phyloP scores from a whole-genome alignment of 2,888 invertebrate species.

The Catocala fraxini region DNA sequence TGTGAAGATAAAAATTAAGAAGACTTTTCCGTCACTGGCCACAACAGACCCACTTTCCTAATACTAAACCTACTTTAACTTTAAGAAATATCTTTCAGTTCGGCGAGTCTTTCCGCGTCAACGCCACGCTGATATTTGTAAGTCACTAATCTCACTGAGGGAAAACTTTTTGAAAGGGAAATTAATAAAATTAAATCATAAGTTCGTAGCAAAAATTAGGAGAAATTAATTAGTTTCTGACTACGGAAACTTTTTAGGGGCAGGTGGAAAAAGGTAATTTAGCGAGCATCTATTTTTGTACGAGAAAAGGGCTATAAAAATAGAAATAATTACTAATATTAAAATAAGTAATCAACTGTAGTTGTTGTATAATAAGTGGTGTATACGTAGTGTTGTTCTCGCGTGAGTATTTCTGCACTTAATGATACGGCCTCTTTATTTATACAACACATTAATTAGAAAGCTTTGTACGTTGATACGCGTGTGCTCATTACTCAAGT shows the following conservation, averaged over 20 bases:
- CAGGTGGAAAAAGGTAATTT: not conserved
- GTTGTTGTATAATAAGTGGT: too few relatives aligned
- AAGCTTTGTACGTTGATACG: slow-evolving; percentile 8
- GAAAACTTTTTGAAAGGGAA: slow-evolving; percentile 7
- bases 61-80: too few relatives aligned
- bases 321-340: too few relatives aligned
- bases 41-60: too few relatives aligned
- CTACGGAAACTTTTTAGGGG: not conserved
- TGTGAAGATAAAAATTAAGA: too few relatives aligned
- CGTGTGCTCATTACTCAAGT: slow-evolving; percentile 4
- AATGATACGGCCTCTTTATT: slow-evolving; percentile 5
- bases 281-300: not conserved
- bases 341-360: too few relatives aligned
- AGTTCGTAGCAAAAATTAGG: slow-evolving; percentile 20
- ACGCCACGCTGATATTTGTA: slow-evolving; percentile 17
- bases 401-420: too few relatives aligned
- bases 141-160: slow-evolving; percentile 19
- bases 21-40: too few relatives aligned
- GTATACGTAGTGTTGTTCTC: too few relatives aligned
- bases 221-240: slow-evolving; percentile 23
- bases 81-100: slow-evolving; percentile 2
- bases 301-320: too few relatives aligned
- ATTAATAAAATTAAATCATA: slow-evolving; percentile 28
- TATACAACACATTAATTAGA: slow-evolving; percentile 16
- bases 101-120: not conserved